Evolutionary conservation across 2,113 vertebrate species (phyloP).

Genomic region (Mionectes macconnelli): DNA sequence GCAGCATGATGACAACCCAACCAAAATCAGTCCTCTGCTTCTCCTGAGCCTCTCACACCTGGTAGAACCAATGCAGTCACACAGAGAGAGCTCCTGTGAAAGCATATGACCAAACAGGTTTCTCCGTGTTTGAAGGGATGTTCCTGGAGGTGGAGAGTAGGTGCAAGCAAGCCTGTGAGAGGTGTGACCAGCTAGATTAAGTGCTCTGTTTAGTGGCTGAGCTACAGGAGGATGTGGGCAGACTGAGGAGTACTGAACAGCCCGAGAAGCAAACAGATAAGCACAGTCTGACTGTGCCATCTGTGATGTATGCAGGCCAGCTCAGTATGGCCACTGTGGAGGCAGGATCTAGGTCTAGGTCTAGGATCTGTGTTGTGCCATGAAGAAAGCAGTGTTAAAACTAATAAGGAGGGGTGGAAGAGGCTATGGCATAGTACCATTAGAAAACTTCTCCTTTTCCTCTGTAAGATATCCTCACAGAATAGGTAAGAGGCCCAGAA

Average conservation of each 20-base stretch:
- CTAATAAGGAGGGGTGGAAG: neutral
- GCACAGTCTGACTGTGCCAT: neutral
- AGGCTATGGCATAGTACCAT: fast-evolving
- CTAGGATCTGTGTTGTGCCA: neutral
- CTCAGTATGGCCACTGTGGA: neutral
- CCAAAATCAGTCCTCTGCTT: neutral
- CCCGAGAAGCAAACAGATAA: neutral
- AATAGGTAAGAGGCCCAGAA: neutral
- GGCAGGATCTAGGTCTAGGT: no score
- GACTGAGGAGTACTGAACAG: neutral
- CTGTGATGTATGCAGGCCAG: neutral
- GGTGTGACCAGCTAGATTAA: neutral
- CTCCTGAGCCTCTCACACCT: neutral
- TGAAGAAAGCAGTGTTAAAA: neutral
- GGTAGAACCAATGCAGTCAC: neutral
- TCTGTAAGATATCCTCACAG: neutral
- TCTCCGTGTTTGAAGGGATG: neutral
- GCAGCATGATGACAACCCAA: neutral
- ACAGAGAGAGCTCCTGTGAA: neutral
- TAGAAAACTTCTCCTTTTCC: neutral
- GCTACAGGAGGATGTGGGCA: neutral
- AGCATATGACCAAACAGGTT: fast-evolving
- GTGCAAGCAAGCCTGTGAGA: neutral
- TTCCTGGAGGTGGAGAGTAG: neutral
- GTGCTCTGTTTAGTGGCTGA: neutral